A percentile compares a stretch with the other conserved stretches of the same genome.
Conservation (phyloP, 2,797 vertebrate species). For the Bradypodion pumilum region DNA sequence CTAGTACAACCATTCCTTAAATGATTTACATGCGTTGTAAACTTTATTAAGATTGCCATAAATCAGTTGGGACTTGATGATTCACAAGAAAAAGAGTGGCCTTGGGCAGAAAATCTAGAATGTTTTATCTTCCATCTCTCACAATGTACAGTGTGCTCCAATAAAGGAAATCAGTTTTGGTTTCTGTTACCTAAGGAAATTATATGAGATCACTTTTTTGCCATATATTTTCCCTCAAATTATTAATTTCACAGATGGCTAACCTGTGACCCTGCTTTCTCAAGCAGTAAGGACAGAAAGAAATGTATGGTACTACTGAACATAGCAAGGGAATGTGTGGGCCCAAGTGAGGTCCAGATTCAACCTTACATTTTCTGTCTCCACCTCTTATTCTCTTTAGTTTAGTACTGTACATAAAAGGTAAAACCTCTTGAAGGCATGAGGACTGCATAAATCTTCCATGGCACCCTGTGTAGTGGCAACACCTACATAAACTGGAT, state of each 20-base stretch:
- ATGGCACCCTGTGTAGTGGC: background rate
- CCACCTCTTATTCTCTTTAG: background rate
- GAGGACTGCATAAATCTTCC: background rate
- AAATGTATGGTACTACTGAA: background rate
- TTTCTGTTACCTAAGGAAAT: background rate
- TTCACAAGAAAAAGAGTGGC: too few relatives aligned
- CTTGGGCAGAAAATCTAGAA: background rate
- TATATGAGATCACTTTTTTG: background rate
- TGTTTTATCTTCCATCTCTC: background rate
- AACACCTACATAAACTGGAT: background rate
- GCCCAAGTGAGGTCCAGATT: background rate
- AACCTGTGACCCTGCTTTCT: background rate
- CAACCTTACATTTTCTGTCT: background rate
- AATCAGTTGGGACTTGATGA: background rate
- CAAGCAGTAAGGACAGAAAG: background rate
- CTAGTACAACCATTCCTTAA: too few relatives aligned
- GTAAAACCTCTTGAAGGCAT: background rate
- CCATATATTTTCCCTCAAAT: background rate
- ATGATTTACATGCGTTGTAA: too few relatives aligned
- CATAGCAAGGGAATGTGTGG: background rate
- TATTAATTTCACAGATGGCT: background rate
- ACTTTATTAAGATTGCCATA: too few relatives aligned
- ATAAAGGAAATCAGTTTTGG: background rate
- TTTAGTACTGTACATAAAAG: background rate
- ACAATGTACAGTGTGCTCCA: background rate